phyloP scores from a whole-genome alignment of 1,140 invertebrate species.

The Pseudomyrmex pallidus region DNA sequence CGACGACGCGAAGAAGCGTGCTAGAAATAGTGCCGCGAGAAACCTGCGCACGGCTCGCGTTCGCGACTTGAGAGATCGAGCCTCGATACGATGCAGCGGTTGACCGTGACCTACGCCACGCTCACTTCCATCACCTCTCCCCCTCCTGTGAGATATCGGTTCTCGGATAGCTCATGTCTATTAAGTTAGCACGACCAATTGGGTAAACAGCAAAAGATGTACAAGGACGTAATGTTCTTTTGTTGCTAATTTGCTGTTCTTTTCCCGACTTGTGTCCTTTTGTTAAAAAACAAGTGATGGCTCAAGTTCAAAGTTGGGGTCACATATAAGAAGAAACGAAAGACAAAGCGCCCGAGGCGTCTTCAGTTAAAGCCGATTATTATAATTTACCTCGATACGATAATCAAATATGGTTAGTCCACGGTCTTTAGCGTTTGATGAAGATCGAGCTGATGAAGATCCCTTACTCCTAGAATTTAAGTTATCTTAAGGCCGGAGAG shows the following conservation, averaged over 20 bases:
- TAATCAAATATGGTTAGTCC: slow-evolving; percentile 19
- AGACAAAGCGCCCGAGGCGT: not conserved
- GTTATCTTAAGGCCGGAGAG: slow-evolving; percentile 34
- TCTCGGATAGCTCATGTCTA: slow-evolving; percentile 44
- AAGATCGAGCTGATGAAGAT: slow-evolving; percentile 15
- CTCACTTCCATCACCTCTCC: slow-evolving; percentile 45
- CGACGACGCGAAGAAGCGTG: slow-evolving; percentile 3
- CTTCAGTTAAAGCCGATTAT: not conserved
- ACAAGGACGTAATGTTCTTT: not conserved
- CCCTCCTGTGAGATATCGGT: slow-evolving; percentile 34
- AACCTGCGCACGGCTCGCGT: slow-evolving; percentile 44
- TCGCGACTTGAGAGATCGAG: slow-evolving; percentile 59
- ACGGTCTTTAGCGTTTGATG: slow-evolving; percentile 16
- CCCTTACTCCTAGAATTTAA: slow-evolving; percentile 18
- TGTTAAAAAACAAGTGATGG: not conserved
- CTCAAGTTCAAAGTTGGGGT: not conserved
- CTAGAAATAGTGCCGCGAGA: slow-evolving; percentile 40
- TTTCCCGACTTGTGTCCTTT: not conserved
- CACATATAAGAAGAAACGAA: not conserved
- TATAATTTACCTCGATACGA: slow-evolving; percentile 39
- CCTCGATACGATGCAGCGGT: slow-evolving; percentile 66
- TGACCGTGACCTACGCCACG: slow-evolving; percentile 69
- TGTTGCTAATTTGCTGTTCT: not conserved
- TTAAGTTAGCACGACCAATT: slow-evolving; percentile 20
- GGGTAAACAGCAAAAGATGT: not conserved